Percentiles rank a stretch among this genome's conserved stretches.
phyloP scores from a whole-genome alignment of 2,113 vertebrate species.

The Silurus asotus region DNA sequence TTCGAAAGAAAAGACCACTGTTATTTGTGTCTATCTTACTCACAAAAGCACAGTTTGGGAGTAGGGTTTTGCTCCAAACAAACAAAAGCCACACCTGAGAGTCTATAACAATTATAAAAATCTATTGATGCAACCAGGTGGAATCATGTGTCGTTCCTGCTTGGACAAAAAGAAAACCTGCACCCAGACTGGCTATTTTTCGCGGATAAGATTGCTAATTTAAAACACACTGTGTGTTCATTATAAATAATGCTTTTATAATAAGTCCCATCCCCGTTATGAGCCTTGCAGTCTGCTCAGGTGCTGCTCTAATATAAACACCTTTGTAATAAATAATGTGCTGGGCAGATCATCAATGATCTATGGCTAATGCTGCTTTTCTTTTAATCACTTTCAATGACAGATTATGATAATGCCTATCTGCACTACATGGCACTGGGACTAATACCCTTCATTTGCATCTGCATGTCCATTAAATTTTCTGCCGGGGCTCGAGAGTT shows the following conservation, averaged over 20 bases:
- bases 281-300: neutral
- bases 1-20: neutral
- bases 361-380: slow-evolving; percentile 23
- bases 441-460: slow-evolving; percentile 51
- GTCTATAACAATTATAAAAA: too few relatives aligned
- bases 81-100: too few relatives aligned
- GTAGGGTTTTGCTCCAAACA: too few relatives aligned
- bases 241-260: neutral
- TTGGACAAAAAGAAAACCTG: too few relatives aligned
- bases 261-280: neutral
- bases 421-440: slow-evolving; percentile 44
- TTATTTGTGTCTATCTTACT: too few relatives aligned
- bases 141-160: too few relatives aligned
- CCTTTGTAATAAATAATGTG: neutral
- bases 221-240: neutral
- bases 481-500: slow-evolving; percentile 32
- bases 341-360: slow-evolving; percentile 9
- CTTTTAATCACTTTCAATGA: slow-evolving; percentile 39
- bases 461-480: slow-evolving; percentile 35
- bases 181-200: too few relatives aligned
- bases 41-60: too few relatives aligned
- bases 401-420: slow-evolving; percentile 52
- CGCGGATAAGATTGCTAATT: too few relatives aligned
- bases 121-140: too few relatives aligned
- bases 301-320: neutral